These are phyloP conservation scores for Drosophila parthenogenetica DNA, from an alignment of 2,888 invertebrate genomes.

Conservation along the genomic window DNA sequence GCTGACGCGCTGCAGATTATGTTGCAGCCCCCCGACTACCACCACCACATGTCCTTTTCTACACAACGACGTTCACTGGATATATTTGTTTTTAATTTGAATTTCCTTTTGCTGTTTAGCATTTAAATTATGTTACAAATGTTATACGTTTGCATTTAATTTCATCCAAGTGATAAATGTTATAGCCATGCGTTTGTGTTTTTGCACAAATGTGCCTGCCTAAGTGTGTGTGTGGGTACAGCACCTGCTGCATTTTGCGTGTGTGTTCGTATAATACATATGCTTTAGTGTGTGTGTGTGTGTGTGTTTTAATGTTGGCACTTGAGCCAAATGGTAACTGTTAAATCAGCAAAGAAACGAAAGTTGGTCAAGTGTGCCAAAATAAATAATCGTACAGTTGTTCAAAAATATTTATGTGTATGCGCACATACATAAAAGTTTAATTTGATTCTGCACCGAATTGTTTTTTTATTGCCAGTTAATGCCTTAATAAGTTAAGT, in stretches of 20 bases:
- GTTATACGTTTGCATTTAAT: conserved; percentile 66
- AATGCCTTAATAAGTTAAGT: not conserved
- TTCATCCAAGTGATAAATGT: conserved; percentile 69
- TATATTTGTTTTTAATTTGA: conserved; percentile 74
- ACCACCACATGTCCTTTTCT: conserved; percentile 7
- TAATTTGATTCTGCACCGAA: not conserved
- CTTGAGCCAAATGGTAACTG: conserved; percentile 37
- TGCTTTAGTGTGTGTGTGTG: not conserved
- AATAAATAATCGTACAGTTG: conserved; percentile 58
- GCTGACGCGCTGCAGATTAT: conserved; percentile 42
- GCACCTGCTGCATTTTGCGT: conserved; percentile 74
- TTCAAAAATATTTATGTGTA: conserved; percentile 2
- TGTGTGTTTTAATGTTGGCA: conserved; percentile 17
- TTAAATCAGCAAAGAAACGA: conserved; percentile 51
- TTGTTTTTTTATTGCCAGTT: not conserved
- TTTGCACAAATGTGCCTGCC: conserved; percentile 2
- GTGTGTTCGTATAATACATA: not conserved
- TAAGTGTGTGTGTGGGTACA: conserved; percentile 36
- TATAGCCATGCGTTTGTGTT: conserved; percentile 25
- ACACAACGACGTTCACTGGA: conserved; percentile 28
- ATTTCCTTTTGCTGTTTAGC: conserved; percentile 71
- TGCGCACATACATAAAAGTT: not conserved
- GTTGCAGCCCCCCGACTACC: conserved; percentile 29
- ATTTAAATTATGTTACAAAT: conserved; percentile 73
- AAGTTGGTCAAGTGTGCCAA: conserved; percentile 77